phyloP scores from a whole-genome alignment of 1,140 invertebrate species.

The Drosophila arizonae region DNA sequence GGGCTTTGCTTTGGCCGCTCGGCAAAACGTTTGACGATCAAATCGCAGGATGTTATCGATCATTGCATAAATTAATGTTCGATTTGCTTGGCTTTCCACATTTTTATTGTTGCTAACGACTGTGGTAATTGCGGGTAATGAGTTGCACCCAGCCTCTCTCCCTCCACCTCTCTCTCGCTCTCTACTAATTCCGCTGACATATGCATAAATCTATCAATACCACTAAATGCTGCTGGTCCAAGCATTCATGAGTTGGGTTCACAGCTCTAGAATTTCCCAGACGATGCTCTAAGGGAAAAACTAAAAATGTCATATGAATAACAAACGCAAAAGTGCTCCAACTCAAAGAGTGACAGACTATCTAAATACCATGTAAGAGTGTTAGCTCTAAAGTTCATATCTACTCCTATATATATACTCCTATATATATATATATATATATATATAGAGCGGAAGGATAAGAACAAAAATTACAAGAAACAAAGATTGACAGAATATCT shows the following conservation, averaged over 20 bases:
- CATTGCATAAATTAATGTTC: constrained; percentile 78
- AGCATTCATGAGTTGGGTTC: constrained; percentile 13
- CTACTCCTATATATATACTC: not conserved
- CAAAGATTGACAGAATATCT: too few species aligned
- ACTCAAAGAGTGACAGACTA: not conserved
- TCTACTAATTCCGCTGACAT: constrained; percentile 4
- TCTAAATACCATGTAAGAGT: not conserved
- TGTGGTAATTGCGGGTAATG: constrained; percentile 34
- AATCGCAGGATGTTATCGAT: constrained; percentile 81
- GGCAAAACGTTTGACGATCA: constrained; percentile 65
- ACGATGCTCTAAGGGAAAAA: not conserved
- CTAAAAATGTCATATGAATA: constrained; percentile 48
- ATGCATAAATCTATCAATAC: constrained; percentile 46
- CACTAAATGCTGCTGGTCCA: constrained; percentile 31
- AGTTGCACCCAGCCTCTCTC: constrained; percentile 17
- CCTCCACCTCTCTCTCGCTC: not conserved
- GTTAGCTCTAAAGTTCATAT: not conserved
- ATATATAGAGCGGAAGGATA: too few species aligned
- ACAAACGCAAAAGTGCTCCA: not conserved
- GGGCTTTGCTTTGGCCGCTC: constrained; percentile 59
- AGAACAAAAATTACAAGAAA: too few species aligned
- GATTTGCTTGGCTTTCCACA: constrained; percentile 28
- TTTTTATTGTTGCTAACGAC: constrained; percentile 49
- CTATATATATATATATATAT: not conserved
- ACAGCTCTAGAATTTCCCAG: too few species aligned